Evolutionary conservation across 2,888 invertebrate genomes (phyloP), one percentile per base, ranked within the genome.

Genomic region (Salpingus planirostris): DNA sequence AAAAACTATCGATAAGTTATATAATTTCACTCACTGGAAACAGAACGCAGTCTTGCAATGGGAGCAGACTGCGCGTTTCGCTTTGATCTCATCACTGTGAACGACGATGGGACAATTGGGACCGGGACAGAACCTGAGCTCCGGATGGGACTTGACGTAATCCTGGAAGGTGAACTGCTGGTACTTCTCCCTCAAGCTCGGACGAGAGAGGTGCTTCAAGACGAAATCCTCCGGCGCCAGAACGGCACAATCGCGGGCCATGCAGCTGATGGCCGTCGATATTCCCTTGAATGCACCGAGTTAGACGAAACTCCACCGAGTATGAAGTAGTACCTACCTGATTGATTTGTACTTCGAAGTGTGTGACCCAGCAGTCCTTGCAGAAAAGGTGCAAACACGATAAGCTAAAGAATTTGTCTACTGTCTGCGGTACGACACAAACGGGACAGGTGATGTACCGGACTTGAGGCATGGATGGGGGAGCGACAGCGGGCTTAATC

Each of bases 221-320:
- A 93, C 91, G 73, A 96, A 89, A 64, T 95, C 93, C 70, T 96
- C 96, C 4, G 95, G 91, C n/a, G 88, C 91, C 47, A 93, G 71
- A 22, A 96, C 82, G 60, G 85, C 83, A 68, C 98, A 98, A 43
- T 87, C 85, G 55, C 83, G 82, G 26, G 90, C 91, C 97, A 98
- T 98, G 67, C 98, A 98, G 57, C 91, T 87, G 53, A 98, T 93
- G 48, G 85, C 90, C 70, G 80, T 74, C 42, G 77, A 76, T 42
- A 79, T 78, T 54, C 80, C 80, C 78, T 60, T 36, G 15, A 24
- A 23, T 11, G 13, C n/a, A 13, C n/a, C n/a, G n/a, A n/a, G n/a
- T n/a, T n/a, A n/a, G 18, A 18, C 8, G 18, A 18, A 18, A 6
- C 5, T 18, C n/a, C n/a, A n/a, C n/a, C 18, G 8, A 18, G 18